These are phyloP conservation scores for Perodicticus potto DNA, from an alignment of 2,797 vertebrate genomes.

Conservation along the genomic window DNA sequence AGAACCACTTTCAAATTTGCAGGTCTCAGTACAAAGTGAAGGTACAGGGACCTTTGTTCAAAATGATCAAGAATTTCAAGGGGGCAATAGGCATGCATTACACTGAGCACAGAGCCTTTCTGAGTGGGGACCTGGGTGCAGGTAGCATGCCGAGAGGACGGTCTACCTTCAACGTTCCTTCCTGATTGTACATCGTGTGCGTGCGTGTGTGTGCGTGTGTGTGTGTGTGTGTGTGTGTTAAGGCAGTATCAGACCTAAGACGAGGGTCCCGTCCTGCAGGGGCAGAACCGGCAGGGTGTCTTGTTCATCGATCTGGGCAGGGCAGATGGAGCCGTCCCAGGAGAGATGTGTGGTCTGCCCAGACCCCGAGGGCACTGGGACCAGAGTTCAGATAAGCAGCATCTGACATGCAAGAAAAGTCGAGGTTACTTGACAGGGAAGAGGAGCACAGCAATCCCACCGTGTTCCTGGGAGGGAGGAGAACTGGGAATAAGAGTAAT, in stretches of 20 bases:
- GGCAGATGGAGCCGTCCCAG: background rate
- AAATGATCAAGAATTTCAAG: background rate
- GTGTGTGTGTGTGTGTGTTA: background rate
- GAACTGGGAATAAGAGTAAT: background rate
- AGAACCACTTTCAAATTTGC: background rate
- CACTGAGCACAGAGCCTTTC: background rate
- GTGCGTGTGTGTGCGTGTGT: background rate
- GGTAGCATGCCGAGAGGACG: background rate
- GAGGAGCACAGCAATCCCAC: background rate
- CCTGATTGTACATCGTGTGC: background rate
- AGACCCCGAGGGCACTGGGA: background rate
- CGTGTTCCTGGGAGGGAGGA: too few relatives aligned
- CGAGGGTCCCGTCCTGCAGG: background rate
- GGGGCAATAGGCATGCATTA: background rate
- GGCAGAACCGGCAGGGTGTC: background rate
- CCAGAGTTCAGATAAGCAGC: background rate
- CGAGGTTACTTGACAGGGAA: background rate
- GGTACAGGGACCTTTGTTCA: background rate
- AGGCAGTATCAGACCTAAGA: background rate
- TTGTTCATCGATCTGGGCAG: background rate
- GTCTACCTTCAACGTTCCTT: background rate
- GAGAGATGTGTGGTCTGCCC: background rate
- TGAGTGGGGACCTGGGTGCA: too few relatives aligned
- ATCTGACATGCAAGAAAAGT: background rate
- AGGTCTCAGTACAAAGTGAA: background rate